A percentile compares a stretch with the other conserved stretches of the same genome.
Evolutionary conservation across 2,113 vertebrate species (phyloP).

Genomic region (Clarias batrachus): DNA sequence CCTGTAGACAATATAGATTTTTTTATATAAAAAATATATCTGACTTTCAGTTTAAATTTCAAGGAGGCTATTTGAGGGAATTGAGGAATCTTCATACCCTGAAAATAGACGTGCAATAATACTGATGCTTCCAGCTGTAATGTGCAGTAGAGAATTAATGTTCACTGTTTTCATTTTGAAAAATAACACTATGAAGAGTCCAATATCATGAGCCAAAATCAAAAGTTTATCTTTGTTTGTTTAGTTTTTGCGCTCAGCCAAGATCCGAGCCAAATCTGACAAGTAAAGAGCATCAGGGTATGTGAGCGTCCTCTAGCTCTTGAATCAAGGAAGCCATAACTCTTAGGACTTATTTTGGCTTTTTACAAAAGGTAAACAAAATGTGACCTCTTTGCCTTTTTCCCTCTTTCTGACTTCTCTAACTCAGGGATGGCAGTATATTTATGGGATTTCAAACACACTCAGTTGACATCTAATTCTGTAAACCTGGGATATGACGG

Average conservation of each 20-base stretch:
- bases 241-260: conserved; percentile 31
- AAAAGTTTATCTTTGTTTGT: conserved; percentile 36
- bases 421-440: not conserved
- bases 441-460: conserved; percentile 41
- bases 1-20: not conserved
- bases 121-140: not conserved
- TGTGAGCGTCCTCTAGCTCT: not conserved
- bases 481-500: conserved; percentile 52
- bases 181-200: not conserved
- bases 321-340: conserved; percentile 23
- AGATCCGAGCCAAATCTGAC: conserved; percentile 7
- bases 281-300: conserved; percentile 1
- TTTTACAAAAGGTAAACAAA: conserved; percentile 28
- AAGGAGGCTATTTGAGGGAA: not conserved
- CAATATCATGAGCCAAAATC: not conserved
- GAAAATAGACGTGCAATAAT: conserved; percentile 19
- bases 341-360: not conserved
- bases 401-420: not conserved
- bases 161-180: conserved; percentile 15
- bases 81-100: not conserved
- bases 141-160: not conserved
- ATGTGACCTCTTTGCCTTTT: not conserved
- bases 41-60: not conserved
- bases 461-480: conserved; percentile 49
- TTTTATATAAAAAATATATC: not conserved